Evolutionary conservation across 2,113 vertebrate species (phyloP).

Genomic region (Psettodes erumei): DNA sequence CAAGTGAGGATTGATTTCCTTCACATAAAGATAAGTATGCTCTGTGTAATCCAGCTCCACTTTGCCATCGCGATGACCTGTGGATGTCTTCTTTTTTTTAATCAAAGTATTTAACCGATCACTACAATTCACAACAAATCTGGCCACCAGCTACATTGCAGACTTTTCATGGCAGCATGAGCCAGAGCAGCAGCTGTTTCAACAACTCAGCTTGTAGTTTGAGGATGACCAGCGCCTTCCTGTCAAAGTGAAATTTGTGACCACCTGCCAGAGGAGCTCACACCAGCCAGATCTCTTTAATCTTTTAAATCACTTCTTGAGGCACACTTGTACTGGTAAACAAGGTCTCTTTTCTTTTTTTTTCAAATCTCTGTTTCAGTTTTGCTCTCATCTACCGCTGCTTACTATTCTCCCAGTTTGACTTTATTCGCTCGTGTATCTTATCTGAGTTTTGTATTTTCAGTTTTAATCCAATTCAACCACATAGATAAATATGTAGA

Average conservation of each 20-base stretch:
- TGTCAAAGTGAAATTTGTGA: conserved; percentile 51
- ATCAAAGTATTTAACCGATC: neutral
- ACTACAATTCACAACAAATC: conserved; percentile 14
- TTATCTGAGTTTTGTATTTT: conserved; percentile 6
- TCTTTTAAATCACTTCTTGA: conserved; percentile 24
- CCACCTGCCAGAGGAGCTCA: conserved; percentile 47
- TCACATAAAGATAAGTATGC: too few species aligned
- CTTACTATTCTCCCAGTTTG: neutral
- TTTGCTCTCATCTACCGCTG: neutral
- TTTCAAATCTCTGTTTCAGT: neutral
- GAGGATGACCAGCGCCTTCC: conserved; percentile 38
- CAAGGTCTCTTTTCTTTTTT: neutral
- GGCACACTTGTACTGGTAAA: neutral
- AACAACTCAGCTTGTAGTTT: conserved; percentile 7
- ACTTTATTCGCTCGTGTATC: neutral
- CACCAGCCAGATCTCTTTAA: conserved; percentile 22
- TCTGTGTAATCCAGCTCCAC: neutral
- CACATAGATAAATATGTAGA: neutral
- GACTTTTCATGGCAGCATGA: conserved; percentile 43
- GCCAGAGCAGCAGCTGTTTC: conserved; percentile 30
- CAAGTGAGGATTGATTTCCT: too few species aligned
- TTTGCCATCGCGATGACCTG: conserved; percentile 8
- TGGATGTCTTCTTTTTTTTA: neutral
- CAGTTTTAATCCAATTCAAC: neutral
- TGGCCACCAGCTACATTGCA: conserved; percentile 23